Evolutionary conservation across 2,113 vertebrate species (phyloP), one percentile per base, ranked within the genome.

Genomic region (Limanda limanda): DNA sequence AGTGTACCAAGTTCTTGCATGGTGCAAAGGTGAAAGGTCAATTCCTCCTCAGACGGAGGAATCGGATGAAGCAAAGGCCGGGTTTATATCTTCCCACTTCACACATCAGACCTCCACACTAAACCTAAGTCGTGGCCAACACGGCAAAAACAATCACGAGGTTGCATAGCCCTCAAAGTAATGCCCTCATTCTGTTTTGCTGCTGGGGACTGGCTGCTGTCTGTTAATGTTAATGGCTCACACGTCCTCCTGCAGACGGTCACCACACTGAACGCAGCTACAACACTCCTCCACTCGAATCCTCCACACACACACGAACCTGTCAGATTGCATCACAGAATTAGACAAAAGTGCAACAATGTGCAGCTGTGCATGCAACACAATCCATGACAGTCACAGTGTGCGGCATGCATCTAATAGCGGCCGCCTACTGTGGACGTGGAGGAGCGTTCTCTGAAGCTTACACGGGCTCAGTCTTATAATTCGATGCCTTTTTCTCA

Each of bases 331-430:
- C 81, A 79, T 82, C 69, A 63, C 58, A 64, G 64, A 71, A 48
- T 27, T 4, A 65, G 65, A 48, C 51, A 69, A 55, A 76, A 48
- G 63, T 57, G 25, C 58, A 52, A 62, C 55, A 40, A 7, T 67
- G 76, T 80, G 74, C 69, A 91, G 76, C 76, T 82, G 84, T 76
- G 84, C 74, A 55, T 88, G 76, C 60, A 81, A 57, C 68, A 74
- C 47, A 67, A 85, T 64, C 64, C 78, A 47, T 17, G 27, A 54
- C 27, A 10, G 27, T 23, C 63, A 45, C 56, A 67, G 55, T 62
- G 61, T 73, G 71, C 18, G 18, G 45, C n/a, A 6, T 37, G 67
- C 1, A 0, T 76, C 59, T 72, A 57, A 68, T 25, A n/a, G 54
- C 18, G 35, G 24, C n/a, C n/a, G 65, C 25, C 64, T 12, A 27